A percentile compares a stretch with the other conserved stretches of the same genome.
These are phyloP conservation scores for Cryptocheilus praepositus DNA, from an alignment of 2,888 invertebrate species.

Conservation along the genomic window DNA sequence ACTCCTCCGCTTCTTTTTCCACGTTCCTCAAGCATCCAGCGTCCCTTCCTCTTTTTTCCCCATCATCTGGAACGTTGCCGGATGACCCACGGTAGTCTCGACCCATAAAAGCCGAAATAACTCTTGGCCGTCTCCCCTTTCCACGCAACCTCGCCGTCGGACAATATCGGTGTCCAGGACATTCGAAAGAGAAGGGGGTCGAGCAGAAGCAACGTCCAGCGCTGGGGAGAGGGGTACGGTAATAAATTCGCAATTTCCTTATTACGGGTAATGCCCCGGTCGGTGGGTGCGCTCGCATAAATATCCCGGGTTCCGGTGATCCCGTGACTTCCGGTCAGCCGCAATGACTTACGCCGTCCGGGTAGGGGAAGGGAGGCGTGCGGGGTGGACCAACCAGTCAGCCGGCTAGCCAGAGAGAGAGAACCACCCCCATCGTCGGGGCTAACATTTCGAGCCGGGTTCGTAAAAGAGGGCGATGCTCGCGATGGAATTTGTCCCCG, in stretches of 20 bases:
- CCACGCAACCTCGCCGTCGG: constrained; percentile 37
- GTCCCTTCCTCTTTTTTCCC: constrained; percentile 36
- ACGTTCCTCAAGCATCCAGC: constrained; percentile 6
- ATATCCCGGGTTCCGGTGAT: constrained; percentile 75
- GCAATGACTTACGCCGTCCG: constrained; percentile 72
- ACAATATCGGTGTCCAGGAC: constrained; percentile 65
- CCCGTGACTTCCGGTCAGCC: constrained; percentile 75
- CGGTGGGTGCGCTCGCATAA: constrained; percentile 72
- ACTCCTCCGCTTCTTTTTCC: constrained; percentile 17
- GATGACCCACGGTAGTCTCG: constrained; percentile 60
- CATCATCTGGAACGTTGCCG: constrained; percentile 68
- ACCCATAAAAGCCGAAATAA: constrained; percentile 73
- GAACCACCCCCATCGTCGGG: constrained; percentile 35
- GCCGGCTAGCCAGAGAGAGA: constrained; percentile 18
- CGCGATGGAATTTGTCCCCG: constrained; percentile 73
- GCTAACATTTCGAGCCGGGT: constrained; percentile 45
- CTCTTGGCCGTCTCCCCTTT: constrained; percentile 60
- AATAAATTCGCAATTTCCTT: constrained; percentile 76
- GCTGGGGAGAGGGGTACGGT: constrained; percentile 48
- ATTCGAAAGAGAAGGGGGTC: constrained; percentile 28
- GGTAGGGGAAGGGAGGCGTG: constrained; percentile 46
- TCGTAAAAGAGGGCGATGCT: constrained; percentile 63
- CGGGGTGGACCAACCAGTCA: constrained; percentile 21
- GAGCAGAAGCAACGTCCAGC: constrained; percentile 8
- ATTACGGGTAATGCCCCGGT: constrained; percentile 75